Base-by-base conservation (phyloP, 92 coral and sea anemone species). In the Diadumene lineata region DNA sequence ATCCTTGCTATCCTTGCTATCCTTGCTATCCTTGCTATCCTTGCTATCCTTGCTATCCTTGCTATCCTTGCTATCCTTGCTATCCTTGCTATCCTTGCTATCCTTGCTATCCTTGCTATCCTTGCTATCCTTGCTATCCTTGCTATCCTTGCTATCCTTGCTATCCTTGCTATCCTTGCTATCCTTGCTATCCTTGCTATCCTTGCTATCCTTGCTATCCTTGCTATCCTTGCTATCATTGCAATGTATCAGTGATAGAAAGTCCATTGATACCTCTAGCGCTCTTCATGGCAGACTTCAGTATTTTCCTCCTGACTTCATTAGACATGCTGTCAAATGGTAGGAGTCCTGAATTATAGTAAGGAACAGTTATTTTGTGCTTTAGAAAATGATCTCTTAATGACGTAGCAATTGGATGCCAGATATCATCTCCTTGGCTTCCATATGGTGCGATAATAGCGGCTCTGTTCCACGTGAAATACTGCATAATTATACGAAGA, bases 371-470 rank as follows among this genome's bases (percentile, higher is more conserved):
- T 19, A 85, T 48, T 31, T 73, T 72, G 60, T 33, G 75, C 22
- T 51, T 57, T 31, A 33, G 34, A 64, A 89, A 76, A 31, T 70
- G 63, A 29, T 22, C 25, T 3, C 70, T 75, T 1, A 89, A 75
- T 16, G 75, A 46, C 13, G 30, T 64, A 29, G 94, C 94, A 24
- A 86, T 76, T 21, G 94, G 91, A 1, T 62, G 80, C 94, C 94
- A 89, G 43, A 89, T 79, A 0, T 62, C 50, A 16, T 75, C 63
- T 2, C 78, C 84, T 32, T 56, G 62, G 51, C 38, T 32, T 2
- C 69, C 70, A 57, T 85, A 63, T 19, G 53, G 72, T 18, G 93
- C 87, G 31, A 93, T 69, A 38, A 93, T 87, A 28, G 96, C 96
- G 11, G 88, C 89, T 31, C 86, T 81, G 56, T 64, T 82, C 98